These are phyloP conservation scores for Periophthalmodon schlosseri DNA, from an alignment of 2,113 vertebrate genomes.

Conservation along the genomic window DNA sequence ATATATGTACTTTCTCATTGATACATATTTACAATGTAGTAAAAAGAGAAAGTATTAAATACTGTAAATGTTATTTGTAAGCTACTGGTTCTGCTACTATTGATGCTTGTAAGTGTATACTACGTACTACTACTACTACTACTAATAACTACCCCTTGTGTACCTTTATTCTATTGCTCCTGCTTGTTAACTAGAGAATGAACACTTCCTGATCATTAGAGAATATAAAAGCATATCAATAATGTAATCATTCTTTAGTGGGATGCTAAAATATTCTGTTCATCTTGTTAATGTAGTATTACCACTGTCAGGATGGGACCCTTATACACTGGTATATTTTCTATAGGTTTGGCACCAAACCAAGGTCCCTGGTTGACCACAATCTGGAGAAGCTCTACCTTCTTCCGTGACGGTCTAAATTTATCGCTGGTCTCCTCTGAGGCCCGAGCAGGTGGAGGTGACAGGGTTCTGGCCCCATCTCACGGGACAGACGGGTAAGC, in stretches of 20 bases:
- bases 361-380: conserved; percentile 36
- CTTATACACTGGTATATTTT: conserved; percentile 11
- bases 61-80: not conserved
- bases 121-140: too few species aligned
- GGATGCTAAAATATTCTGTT: not conserved
- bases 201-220: not conserved
- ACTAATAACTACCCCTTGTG: not conserved
- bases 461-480: conserved; percentile 66
- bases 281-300: not conserved
- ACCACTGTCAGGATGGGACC: not conserved
- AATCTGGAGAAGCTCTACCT: conserved; percentile 60
- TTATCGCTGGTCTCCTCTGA: conserved; percentile 62
- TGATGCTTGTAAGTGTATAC: not conserved
- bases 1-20: not conserved
- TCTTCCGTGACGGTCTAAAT: conserved; percentile 61
- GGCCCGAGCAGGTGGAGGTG: conserved; percentile 72
- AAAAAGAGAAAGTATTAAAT: not conserved
- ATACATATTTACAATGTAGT: not conserved
- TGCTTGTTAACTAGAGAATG: not conserved
- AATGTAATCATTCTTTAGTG: not conserved
- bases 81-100: not conserved
- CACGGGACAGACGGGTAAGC: conserved; percentile 70
- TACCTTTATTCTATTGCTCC: not conserved
- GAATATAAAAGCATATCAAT: not conserved
- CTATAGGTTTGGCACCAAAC: conserved; percentile 42